phyloP scores from a whole-genome alignment of 1,140 invertebrate genomes.

The Neuroterus valhalla region DNA sequence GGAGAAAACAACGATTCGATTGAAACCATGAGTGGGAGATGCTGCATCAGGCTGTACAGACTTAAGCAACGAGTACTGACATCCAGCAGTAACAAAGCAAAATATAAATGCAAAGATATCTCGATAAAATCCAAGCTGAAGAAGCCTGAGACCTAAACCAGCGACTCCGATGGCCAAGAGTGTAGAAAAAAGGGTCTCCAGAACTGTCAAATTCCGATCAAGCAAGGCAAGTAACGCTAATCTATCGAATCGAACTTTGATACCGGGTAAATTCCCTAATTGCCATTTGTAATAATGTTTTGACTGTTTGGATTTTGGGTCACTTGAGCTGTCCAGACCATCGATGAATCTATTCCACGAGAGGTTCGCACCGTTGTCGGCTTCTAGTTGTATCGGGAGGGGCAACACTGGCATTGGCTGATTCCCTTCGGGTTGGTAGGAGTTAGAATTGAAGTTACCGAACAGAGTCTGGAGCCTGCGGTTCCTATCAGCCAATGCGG shows the following conservation, averaged over 20 bases:
- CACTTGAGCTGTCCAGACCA: constrained; percentile 59
- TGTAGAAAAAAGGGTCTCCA: constrained; percentile 90
- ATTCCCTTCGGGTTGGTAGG: constrained; percentile 50
- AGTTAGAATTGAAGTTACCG: constrained; percentile 56
- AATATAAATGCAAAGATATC: constrained; percentile 96
- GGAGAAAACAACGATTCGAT: constrained; percentile 94
- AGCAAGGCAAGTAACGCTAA: constrained; percentile 93
- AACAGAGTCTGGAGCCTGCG: constrained; percentile 62
- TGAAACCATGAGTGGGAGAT: constrained; percentile 98
- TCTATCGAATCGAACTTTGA: constrained; percentile 93
- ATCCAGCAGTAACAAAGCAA: constrained; percentile 96
- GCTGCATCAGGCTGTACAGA: constrained; percentile 99
- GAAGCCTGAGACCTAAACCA: constrained; percentile 87
- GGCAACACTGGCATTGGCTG: constrained; percentile 58
- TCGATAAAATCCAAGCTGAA: constrained; percentile 90
- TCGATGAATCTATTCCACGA: constrained; percentile 70
- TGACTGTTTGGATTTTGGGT: constrained; percentile 73
- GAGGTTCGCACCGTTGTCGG: constrained; percentile 58
- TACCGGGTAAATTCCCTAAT: constrained; percentile 81
- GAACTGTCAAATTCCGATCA: constrained; percentile 91
- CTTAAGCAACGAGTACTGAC: constrained; percentile 98
- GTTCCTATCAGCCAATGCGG: constrained; percentile 55
- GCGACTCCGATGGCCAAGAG: constrained; percentile 91
- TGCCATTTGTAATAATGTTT: constrained; percentile 92
- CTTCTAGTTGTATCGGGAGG: constrained; percentile 56